phyloP scores from a whole-genome alignment of 1,140 invertebrate species.

The Drosophila watanabei region DNA sequence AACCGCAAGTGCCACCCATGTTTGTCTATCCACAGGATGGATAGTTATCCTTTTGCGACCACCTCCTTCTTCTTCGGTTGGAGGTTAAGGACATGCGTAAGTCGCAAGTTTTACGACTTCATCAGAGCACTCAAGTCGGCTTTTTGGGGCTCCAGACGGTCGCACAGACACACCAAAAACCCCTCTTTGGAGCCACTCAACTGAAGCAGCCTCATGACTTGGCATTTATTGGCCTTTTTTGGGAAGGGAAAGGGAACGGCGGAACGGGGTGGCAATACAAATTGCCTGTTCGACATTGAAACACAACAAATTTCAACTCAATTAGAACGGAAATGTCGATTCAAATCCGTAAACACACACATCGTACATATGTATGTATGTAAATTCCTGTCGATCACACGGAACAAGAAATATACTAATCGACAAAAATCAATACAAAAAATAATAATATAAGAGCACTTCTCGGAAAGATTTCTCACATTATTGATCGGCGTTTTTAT shows the following conservation, averaged over 20 bases:
- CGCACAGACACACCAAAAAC: not conserved
- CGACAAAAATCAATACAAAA: not conserved
- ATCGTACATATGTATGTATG: conserved; percentile 1
- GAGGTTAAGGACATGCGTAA: conserved; percentile 52
- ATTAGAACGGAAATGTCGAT: conserved; percentile 50
- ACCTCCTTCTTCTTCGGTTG: conserved; percentile 1
- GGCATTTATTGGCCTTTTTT: conserved; percentile 26
- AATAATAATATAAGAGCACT: conserved; percentile 16
- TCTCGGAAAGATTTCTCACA: conserved; percentile 27
- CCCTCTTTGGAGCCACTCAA: conserved; percentile 22
- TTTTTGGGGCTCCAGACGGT: conserved; percentile 53
- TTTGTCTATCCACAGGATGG: conserved; percentile 4
- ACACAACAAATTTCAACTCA: conserved; percentile 33
- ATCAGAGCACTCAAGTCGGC: conserved; percentile 53
- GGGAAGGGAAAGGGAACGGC: not conserved
- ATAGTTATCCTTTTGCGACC: conserved; percentile 31
- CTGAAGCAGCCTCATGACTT: conserved; percentile 32
- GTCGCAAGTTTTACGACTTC: conserved; percentile 68
- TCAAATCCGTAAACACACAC: conserved; percentile 13
- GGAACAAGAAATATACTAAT: conserved; percentile 17
- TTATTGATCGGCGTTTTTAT: conserved; percentile 26
- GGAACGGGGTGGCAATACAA: conserved; percentile 1
- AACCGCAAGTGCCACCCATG: conserved; percentile 24
- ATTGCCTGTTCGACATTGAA: conserved; percentile 32
- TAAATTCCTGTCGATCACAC: conserved; percentile 35